Conservation (phyloP, 53 echinoderm and acorn worm genomes). For the Patiria pectinifera region DNA sequence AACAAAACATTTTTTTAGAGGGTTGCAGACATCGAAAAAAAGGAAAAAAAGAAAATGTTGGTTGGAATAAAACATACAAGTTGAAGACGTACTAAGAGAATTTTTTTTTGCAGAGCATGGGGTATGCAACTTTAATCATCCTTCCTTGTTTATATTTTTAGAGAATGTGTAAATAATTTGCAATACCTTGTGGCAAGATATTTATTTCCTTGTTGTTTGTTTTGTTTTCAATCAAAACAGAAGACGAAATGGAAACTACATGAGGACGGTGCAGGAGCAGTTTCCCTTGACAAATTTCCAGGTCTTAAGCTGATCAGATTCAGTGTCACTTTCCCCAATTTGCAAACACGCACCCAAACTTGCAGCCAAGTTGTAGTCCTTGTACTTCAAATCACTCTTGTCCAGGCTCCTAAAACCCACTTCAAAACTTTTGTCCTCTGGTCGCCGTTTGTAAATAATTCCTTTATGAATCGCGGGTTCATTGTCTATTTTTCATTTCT, state of each 20-base stretch:
- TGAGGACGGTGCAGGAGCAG: background rate
- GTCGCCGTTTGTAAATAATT: slow-evolving; percentile 1
- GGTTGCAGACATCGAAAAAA: too few relatives aligned
- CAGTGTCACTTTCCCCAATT: background rate
- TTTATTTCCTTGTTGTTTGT: background rate
- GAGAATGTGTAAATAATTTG: too few relatives aligned
- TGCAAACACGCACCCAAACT: too few relatives aligned
- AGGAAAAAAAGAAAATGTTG: too few relatives aligned
- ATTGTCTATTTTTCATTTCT: background rate
- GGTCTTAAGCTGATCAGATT: background rate
- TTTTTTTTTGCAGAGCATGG: too few relatives aligned
- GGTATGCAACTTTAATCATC: too few relatives aligned
- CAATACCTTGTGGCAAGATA: too few relatives aligned
- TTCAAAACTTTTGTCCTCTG: background rate
- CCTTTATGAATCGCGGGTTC: background rate
- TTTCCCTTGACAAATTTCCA: background rate
- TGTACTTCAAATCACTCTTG: background rate
- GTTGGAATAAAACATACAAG: too few relatives aligned
- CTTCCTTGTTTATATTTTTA: too few relatives aligned
- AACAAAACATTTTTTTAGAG: too few relatives aligned
- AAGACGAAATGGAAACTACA: slow-evolving; percentile 47
- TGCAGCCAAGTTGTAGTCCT: background rate
- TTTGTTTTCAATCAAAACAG: background rate
- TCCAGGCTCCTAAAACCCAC: background rate
- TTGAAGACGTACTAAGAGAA: too few relatives aligned